Percentiles rank a stretch among this genome's conserved stretches.
Conservation (phyloP, 2,797 vertebrate species). For the Arrhamphus sclerolepis region DNA sequence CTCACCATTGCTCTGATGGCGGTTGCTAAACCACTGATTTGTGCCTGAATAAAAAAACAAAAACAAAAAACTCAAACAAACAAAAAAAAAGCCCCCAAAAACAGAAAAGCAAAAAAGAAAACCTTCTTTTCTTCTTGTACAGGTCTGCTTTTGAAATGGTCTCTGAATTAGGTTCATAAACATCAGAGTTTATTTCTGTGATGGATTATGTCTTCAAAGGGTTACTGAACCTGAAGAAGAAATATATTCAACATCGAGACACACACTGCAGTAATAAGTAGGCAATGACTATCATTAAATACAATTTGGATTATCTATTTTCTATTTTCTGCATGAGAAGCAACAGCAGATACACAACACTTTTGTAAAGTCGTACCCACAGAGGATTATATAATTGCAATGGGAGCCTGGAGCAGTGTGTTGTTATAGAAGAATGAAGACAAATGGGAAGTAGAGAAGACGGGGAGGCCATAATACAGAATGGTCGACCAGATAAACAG, state of each 20-base stretch:
- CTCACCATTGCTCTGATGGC: slow-evolving; percentile 32
- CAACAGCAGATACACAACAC: slow-evolving; percentile 34
- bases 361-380: slow-evolving; percentile 60
- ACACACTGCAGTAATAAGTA: slow-evolving; percentile 23
- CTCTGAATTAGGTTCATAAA: slow-evolving; percentile 26
- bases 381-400: slow-evolving; percentile 68
- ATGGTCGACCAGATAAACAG: slow-evolving; percentile 18
- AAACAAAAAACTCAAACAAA: no score
- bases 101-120: neutral
- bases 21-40: slow-evolving; percentile 43
- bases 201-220: slow-evolving; percentile 20
- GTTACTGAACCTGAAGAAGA: slow-evolving; percentile 34
- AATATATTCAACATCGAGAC: slow-evolving; percentile 8
- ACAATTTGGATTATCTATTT: slow-evolving; percentile 50
- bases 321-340: slow-evolving; percentile 50
- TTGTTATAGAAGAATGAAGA: slow-evolving; percentile 69
- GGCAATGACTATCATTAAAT: slow-evolving; percentile 51
- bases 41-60: slow-evolving; percentile 34
- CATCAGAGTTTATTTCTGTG: slow-evolving; percentile 17
- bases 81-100: no score
- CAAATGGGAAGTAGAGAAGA: slow-evolving; percentile 48
- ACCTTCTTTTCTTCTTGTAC: slow-evolving; percentile 5
- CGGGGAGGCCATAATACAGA: slow-evolving; percentile 23
- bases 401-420: slow-evolving; percentile 56
- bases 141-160: slow-evolving; percentile 26